These are phyloP conservation scores for Sitodiplosis mosellana DNA, from an alignment of 1,140 invertebrate species.

Conservation along the genomic window DNA sequence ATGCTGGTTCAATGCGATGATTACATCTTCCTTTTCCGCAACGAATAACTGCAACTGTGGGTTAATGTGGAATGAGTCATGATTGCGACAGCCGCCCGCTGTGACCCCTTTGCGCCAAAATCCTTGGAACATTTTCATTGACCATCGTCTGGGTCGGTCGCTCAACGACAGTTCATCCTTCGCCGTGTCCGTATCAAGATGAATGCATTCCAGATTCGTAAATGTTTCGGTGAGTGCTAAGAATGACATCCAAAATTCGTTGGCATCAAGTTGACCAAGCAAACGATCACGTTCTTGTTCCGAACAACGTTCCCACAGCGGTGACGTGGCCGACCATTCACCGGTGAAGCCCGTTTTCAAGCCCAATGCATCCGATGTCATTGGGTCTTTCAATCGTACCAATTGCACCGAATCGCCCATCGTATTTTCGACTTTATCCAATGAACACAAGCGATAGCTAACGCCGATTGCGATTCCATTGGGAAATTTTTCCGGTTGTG, in stretches of 20 bases:
- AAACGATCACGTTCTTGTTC: conserved; percentile 52
- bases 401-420: conserved; percentile 53
- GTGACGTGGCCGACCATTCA: conserved; percentile 45
- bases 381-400: conserved; percentile 50
- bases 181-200: conserved; percentile 71
- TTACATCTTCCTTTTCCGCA: conserved; percentile 65
- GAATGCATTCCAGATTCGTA: conserved; percentile 67
- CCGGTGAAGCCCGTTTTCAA: conserved; percentile 49
- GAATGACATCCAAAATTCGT: conserved; percentile 79
- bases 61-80: conserved; percentile 85
- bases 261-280: conserved; percentile 43
- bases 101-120: conserved; percentile 78
- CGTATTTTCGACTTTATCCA: conserved; percentile 63
- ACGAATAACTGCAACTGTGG: conserved; percentile 70
- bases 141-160: conserved; percentile 58
- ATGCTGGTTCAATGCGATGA: conserved; percentile 78
- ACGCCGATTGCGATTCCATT: conserved; percentile 54
- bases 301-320: conserved; percentile 58
- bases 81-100: conserved; percentile 78
- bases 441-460: conserved; percentile 42
- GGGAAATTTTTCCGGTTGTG: conserved; percentile 47
- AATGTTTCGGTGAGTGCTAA: conserved; percentile 71
- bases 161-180: conserved; percentile 64
- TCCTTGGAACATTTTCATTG: conserved; percentile 67
- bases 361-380: conserved; percentile 28